Evolutionary conservation across 2,797 vertebrate genomes (phyloP).

Genomic region (Paguma larvata): DNA sequence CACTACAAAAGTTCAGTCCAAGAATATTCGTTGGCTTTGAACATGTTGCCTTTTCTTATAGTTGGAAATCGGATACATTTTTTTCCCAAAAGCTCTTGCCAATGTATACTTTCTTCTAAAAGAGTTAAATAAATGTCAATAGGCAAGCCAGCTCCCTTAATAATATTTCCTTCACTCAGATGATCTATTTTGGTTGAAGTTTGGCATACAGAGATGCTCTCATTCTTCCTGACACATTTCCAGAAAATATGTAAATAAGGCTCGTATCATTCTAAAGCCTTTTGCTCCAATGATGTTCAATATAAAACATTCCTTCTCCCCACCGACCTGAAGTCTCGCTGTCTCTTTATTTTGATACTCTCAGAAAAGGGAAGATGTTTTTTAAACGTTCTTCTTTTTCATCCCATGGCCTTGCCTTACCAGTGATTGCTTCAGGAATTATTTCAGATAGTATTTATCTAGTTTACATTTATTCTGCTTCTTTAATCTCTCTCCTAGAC

Average conservation of each 20-base stretch:
- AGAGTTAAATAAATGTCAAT: constrained; percentile 74
- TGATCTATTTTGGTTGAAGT: constrained; percentile 69
- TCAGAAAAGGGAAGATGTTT: constrained; percentile 40
- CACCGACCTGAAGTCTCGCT: neutral
- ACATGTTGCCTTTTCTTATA: constrained; percentile 65
- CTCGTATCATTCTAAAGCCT: constrained; percentile 6
- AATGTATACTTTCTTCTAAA: constrained; percentile 63
- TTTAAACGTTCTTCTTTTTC: constrained; percentile 16
- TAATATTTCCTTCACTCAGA: constrained; percentile 58
- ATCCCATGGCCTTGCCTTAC: neutral
- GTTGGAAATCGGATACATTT: constrained; percentile 59
- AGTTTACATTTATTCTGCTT: neutral
- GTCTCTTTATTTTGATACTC: constrained; percentile 22
- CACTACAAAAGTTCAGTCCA: constrained; percentile 69
- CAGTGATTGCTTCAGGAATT: neutral
- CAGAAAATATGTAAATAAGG: constrained; percentile 66
- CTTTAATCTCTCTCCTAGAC: neutral
- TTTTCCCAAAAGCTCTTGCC: constrained; percentile 56
- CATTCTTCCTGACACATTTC: constrained; percentile 64
- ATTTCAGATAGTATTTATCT: neutral
- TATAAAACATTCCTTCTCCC: neutral
- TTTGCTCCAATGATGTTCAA: neutral
- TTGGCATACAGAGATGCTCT: constrained; percentile 43
- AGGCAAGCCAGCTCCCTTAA: constrained; percentile 54
- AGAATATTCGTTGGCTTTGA: constrained; percentile 75